A percentile compares a stretch with the other conserved stretches of the same genome.
These are phyloP conservation scores for Fulica atra DNA, from an alignment of 2,113 vertebrate genomes.

Conservation along the genomic window DNA sequence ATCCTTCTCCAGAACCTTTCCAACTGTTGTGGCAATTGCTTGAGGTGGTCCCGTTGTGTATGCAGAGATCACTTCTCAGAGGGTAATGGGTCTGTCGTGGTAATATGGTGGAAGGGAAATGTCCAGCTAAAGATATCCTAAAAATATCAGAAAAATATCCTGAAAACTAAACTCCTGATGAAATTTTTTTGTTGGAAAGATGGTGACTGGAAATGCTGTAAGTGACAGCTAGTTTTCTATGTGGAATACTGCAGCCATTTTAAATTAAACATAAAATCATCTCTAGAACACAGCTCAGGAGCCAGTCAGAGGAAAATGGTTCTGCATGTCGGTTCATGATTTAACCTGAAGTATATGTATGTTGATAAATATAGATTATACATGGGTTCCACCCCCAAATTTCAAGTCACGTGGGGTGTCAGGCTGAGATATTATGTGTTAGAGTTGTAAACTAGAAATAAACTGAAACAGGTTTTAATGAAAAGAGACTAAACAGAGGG, in stretches of 20 bases:
- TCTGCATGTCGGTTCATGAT: neutral
- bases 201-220: neutral
- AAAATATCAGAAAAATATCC: neutral
- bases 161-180: neutral
- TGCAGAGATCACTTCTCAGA: neutral
- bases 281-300: neutral
- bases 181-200: neutral
- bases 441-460: neutral
- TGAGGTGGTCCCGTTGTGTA: neutral
- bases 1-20: conserved; percentile 1
- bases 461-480: neutral
- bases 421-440: conserved; percentile 29
- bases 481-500: neutral
- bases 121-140: neutral
- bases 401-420: neutral
- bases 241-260: neutral
- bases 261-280: neutral
- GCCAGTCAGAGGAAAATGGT: neutral
- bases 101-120: neutral
- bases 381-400: neutral
- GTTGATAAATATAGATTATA: conserved; percentile 1
- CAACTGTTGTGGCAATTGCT: neutral
- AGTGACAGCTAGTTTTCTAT: fast-evolving
- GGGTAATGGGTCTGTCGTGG: neutral
- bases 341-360: neutral